Evolutionary conservation across 2,888 invertebrate species (phyloP).

Genomic region (Oscheius onirici): DNA sequence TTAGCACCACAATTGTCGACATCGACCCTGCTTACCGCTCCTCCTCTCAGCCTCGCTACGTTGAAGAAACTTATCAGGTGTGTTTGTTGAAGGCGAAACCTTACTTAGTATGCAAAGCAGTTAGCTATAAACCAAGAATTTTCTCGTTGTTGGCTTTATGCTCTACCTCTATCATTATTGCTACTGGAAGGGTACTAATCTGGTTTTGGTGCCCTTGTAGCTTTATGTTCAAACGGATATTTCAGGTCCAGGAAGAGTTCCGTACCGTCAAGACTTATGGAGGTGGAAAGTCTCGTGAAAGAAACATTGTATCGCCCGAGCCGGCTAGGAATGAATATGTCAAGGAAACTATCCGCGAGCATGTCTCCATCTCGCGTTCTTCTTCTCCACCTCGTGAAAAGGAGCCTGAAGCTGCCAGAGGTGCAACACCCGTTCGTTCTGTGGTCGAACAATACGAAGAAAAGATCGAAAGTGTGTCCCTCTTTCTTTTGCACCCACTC

Average conservation of each 20-base stretch:
- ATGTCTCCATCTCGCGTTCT: conserved; percentile 20
- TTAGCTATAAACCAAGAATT: neutral
- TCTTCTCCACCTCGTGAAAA: conserved; percentile 16
- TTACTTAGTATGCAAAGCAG: neutral
- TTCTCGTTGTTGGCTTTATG: neutral
- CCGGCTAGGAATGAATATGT: conserved; percentile 20
- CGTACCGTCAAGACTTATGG: conserved; percentile 35
- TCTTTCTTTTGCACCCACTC: too few relatives aligned
- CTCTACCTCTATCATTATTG: neutral
- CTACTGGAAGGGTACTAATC: neutral
- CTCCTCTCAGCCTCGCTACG: conserved; percentile 16
- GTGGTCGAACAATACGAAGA: conserved; percentile 45
- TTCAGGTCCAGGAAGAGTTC: conserved; percentile 49
- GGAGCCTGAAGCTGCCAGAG: conserved; percentile 32
- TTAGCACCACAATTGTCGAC: conserved; percentile 57
- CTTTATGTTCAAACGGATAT: neutral
- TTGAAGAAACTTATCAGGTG: conserved; percentile 33
- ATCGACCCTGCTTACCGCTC: conserved; percentile 45
- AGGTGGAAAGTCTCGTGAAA: conserved; percentile 20
- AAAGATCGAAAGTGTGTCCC: conserved; percentile 34
- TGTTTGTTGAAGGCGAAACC: neutral
- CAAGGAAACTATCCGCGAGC: conserved; percentile 29
- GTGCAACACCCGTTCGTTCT: conserved; percentile 42
- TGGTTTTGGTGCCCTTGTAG: neutral
- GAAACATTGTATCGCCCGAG: conserved; percentile 17